These are phyloP conservation scores for Hyphantria cunea DNA, from an alignment of 1,140 invertebrate species.

Conservation along the genomic window DNA sequence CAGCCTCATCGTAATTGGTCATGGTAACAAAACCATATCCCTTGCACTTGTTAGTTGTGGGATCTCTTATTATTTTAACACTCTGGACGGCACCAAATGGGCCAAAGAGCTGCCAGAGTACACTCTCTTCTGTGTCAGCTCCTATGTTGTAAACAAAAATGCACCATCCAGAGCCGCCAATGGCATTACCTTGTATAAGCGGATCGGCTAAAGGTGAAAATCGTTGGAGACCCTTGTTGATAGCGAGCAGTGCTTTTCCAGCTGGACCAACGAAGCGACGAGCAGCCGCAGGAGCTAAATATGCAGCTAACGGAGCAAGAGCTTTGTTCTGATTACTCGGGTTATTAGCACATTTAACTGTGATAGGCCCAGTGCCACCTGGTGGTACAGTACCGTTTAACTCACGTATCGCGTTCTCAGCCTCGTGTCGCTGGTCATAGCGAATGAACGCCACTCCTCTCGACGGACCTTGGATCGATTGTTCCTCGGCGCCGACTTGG, in stretches of 20 bases:
- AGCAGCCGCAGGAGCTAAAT: constrained; percentile 79
- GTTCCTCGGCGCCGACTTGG: constrained; percentile 71
- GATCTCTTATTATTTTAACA: constrained; percentile 94
- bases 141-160: constrained; percentile 97
- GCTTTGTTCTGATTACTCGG: constrained; percentile 84
- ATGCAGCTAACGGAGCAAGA: constrained; percentile 76
- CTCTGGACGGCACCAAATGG: constrained; percentile 96
- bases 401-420: constrained; percentile 84
- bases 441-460: constrained; percentile 84
- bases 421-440: constrained; percentile 84
- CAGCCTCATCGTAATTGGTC: constrained; percentile 96
- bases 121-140: constrained; percentile 94
- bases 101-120: constrained; percentile 95
- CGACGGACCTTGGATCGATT: constrained; percentile 78
- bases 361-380: constrained; percentile 83
- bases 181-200: constrained; percentile 88
- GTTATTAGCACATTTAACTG: constrained; percentile 84
- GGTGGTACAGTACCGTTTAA: constrained; percentile 84
- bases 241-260: constrained; percentile 91
- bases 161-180: constrained; percentile 92
- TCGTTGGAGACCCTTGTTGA: constrained; percentile 94
- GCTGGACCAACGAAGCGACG: constrained; percentile 80
- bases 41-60: constrained; percentile 95
- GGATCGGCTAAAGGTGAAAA: constrained; percentile 91
- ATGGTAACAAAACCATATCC: constrained; percentile 97